phyloP scores from a whole-genome alignment of 2,113 vertebrate genomes.

The Strigops habroptila region DNA sequence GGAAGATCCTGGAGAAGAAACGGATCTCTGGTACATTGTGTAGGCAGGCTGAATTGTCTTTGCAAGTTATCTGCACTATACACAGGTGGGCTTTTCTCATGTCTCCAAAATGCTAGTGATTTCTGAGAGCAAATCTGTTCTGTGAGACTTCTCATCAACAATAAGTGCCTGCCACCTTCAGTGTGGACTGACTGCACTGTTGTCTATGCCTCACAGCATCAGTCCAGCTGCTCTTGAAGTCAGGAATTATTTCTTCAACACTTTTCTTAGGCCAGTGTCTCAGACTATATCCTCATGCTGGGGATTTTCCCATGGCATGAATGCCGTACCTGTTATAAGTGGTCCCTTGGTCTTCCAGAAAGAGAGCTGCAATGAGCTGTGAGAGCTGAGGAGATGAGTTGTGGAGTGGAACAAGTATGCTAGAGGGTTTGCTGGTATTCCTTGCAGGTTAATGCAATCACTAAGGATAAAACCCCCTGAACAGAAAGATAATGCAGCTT shows the following conservation, averaged over 20 bases:
- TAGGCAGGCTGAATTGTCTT: background rate
- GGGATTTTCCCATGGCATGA: background rate
- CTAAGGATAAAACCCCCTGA: background rate
- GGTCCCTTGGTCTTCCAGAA: background rate
- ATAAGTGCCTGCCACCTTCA: background rate
- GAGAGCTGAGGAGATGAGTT: background rate
- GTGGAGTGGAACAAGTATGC: background rate
- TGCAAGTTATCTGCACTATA: background rate
- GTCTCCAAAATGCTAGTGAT: background rate
- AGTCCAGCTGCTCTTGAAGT: background rate
- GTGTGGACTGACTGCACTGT: background rate
- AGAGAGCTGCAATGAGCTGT: background rate
- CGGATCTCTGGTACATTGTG: background rate
- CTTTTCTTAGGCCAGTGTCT: background rate
- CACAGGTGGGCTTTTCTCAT: background rate
- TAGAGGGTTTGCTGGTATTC: background rate
- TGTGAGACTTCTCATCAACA: background rate
- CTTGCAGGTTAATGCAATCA: conserved; percentile 4
- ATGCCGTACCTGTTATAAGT: background rate
- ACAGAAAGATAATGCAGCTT: background rate
- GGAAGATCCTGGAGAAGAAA: background rate
- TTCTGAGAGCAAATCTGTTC: background rate
- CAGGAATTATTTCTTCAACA: background rate
- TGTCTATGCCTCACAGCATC: background rate
- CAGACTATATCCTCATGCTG: background rate